phyloP scores from a whole-genome alignment of 2,888 invertebrate species.

The Clistopyga incitator region DNA sequence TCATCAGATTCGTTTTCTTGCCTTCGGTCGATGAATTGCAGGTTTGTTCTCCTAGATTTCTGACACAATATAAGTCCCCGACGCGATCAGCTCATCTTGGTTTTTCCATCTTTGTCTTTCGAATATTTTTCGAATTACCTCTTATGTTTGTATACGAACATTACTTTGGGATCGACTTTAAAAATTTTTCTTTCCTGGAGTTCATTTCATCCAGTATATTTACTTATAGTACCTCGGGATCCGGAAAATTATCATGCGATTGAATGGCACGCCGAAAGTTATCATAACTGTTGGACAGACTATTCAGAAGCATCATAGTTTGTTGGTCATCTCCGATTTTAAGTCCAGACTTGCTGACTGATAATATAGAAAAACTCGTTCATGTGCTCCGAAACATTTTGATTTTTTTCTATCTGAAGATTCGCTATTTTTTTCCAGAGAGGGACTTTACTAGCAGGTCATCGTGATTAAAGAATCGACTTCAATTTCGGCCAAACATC shows the following conservation, averaged over 20 bases:
- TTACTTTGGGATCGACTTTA: slow-evolving; percentile 4
- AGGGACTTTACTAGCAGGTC: too few species aligned
- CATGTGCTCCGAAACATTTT: too few species aligned
- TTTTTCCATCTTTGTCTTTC: slow-evolving; percentile 22
- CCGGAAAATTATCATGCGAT: slow-evolving; percentile 54
- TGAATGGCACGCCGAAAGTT: slow-evolving; percentile 62
- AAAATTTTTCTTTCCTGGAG: slow-evolving; percentile 6
- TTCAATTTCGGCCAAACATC: too few species aligned
- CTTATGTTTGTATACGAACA: slow-evolving; percentile 18
- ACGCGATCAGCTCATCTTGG: slow-evolving; percentile 52
- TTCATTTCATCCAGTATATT: slow-evolving; percentile 46
- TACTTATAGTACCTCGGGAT: slow-evolving; percentile 33
- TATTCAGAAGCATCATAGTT: too few species aligned
- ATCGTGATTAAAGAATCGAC: too few species aligned
- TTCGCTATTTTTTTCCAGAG: too few species aligned
- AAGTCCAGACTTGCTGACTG: too few species aligned
- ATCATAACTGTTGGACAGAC: slow-evolving; percentile 40
- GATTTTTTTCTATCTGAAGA: too few species aligned
- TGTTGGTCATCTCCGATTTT: too few species aligned
- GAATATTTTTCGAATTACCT: not conserved
- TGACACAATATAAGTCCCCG: slow-evolving; percentile 51
- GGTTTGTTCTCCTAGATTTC: not conserved
- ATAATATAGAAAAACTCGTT: too few species aligned
- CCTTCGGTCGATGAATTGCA: slow-evolving; percentile 10
- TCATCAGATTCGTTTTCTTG: not conserved